Evolutionary conservation across 2,797 vertebrate species (phyloP).

Genomic region (Numenius phaeopus): DNA sequence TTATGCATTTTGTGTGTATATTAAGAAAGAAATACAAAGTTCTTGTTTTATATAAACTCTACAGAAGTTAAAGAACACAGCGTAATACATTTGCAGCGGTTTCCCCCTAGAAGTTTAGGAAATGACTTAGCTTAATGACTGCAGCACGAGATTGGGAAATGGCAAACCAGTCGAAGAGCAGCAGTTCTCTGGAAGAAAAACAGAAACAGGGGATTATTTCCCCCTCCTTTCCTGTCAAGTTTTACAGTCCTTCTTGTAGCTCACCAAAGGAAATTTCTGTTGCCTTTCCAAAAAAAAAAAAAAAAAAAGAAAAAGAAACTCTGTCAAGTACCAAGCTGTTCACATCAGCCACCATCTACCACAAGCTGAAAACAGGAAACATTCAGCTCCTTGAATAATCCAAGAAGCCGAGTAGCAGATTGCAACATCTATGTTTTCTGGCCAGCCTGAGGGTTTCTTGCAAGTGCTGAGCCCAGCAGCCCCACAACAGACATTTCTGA

Average conservation of each 20-base stretch:
- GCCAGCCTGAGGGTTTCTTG: neutral
- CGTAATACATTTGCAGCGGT: neutral
- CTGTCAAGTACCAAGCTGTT: too few relatives aligned
- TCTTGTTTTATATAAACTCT: neutral
- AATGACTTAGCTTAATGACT: neutral
- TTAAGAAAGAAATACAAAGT: neutral
- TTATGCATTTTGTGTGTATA: neutral
- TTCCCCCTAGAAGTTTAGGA: neutral
- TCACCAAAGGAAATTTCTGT: neutral
- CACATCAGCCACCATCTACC: neutral
- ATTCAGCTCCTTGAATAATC: neutral
- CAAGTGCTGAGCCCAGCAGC: neutral
- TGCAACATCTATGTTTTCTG: neutral
- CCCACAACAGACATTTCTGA: neutral
- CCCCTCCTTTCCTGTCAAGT: neutral
- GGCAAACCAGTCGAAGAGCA: neutral
- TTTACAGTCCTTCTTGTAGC: neutral
- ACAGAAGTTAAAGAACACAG: neutral
- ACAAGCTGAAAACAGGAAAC: neutral
- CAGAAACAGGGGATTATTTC: neutral
- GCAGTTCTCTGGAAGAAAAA: neutral
- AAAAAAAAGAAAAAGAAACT: too few relatives aligned
- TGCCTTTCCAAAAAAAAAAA: neutral
- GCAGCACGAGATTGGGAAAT: neutral
- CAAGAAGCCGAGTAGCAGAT: neutral